These are phyloP conservation scores for Melikaiella ostensackeni DNA, from an alignment of 2,888 invertebrate genomes.

Conservation along the genomic window DNA sequence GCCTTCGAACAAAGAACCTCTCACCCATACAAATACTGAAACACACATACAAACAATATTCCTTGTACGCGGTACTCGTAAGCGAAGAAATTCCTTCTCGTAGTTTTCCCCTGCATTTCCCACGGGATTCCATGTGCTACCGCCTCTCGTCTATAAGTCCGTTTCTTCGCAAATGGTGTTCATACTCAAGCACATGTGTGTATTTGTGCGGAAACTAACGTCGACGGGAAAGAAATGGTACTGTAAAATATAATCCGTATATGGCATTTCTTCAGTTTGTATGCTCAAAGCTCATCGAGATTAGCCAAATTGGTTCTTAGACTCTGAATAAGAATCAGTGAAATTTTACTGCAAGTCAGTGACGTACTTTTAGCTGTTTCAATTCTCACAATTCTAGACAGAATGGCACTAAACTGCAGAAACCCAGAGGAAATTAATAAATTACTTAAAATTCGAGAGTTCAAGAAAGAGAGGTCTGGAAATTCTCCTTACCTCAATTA, in stretches of 20 bases:
- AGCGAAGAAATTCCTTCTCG: constrained; percentile 55
- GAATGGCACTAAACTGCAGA: too few relatives aligned
- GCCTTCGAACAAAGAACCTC: constrained; percentile 28
- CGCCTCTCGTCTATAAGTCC: constrained; percentile 30
- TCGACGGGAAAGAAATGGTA: constrained; percentile 28
- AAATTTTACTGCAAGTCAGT: too few relatives aligned
- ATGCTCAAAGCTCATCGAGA: not conserved
- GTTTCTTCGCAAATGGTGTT: constrained; percentile 30
- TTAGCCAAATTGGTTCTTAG: not conserved
- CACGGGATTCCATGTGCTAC: constrained; percentile 49
- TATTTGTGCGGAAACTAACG: constrained; percentile 36
- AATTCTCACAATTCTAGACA: too few relatives aligned
- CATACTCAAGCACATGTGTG: constrained; percentile 14
- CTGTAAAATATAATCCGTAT: constrained; percentile 24
- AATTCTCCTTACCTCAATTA: constrained; percentile 12
- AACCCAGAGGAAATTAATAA: too few relatives aligned
- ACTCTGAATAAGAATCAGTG: not conserved
- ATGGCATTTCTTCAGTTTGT: not conserved
- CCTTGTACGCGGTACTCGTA: constrained; percentile 39
- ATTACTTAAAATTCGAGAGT: not conserved
- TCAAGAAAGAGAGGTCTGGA: not conserved
- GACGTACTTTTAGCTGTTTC: too few relatives aligned
- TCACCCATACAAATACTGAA: not conserved
- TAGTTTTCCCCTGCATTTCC: constrained; percentile 56
- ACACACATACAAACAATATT: not conserved